These are phyloP conservation scores for Dioctria linearis DNA, from an alignment of 2,888 invertebrate species.

Conservation along the genomic window DNA sequence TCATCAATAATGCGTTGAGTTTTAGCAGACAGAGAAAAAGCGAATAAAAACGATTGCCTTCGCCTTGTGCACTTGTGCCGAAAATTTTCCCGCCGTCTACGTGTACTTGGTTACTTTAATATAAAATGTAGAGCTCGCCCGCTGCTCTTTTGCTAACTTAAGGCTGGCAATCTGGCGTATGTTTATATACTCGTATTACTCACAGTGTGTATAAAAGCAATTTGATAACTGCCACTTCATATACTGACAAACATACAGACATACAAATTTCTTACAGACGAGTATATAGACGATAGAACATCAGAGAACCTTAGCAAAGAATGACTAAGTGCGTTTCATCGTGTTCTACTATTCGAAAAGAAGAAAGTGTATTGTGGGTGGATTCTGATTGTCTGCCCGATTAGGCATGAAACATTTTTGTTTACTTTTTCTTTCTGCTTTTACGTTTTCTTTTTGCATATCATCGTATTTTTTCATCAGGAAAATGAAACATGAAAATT, in stretches of 20 bases:
- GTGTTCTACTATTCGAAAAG: background rate
- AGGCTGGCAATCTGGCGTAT: background rate
- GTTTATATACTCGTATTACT: background rate
- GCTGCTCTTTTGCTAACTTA: no score
- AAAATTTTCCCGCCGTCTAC: slow-evolving; percentile 28
- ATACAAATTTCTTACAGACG: background rate
- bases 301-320: background rate
- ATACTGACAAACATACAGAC: no score
- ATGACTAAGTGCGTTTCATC: slow-evolving; percentile 22
- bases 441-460: background rate
- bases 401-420: background rate
- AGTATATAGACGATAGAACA: background rate
- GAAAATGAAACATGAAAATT: background rate
- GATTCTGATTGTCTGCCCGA: slow-evolving; percentile 2
- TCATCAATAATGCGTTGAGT: slow-evolving; percentile 45
- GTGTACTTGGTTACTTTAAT: slow-evolving; percentile 15
- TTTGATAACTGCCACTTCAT: no score
- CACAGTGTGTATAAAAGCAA: background rate
- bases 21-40: slow-evolving; percentile 9
- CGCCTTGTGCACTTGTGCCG: slow-evolving; percentile 35
- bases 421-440: background rate
- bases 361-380: slow-evolving; percentile 2
- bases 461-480: background rate
- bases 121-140: background rate
- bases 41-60: background rate